These are phyloP conservation scores for Chamaea fasciata DNA, from an alignment of 2,113 vertebrate genomes.

Conservation along the genomic window DNA sequence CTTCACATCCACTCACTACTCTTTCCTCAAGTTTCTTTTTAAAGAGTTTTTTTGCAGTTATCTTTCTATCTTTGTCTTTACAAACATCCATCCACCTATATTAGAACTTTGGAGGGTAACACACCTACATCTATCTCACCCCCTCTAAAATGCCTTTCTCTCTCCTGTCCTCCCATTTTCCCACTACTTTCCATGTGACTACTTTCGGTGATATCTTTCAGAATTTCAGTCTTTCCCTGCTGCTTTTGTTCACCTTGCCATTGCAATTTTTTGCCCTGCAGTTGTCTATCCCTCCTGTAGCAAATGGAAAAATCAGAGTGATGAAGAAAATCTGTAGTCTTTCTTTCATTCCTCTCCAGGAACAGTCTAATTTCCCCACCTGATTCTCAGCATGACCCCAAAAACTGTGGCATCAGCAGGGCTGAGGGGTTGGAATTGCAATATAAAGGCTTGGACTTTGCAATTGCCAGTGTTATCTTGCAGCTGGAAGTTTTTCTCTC, in stretches of 20 bases:
- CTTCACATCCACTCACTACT: neutral
- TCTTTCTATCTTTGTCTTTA: neutral
- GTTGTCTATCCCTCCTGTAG: neutral
- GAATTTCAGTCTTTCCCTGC: neutral
- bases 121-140: neutral
- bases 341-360: neutral
- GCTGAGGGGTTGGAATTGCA: fast-evolving
- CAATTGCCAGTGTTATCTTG: fast-evolving
- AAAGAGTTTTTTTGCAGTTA: neutral
- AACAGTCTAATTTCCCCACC: neutral
- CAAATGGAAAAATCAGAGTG: neutral
- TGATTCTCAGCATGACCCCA: neutral
- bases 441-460: neutral
- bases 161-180: neutral
- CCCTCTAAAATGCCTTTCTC: neutral
- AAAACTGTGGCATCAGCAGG: neutral
- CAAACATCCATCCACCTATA: neutral
- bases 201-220: neutral
- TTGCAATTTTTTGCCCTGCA: neutral
- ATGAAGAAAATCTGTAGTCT: neutral
- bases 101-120: no score
- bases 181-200: neutral
- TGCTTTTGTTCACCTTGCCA: neutral
- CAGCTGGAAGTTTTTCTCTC: neutral
- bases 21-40: neutral